Percentiles rank a stretch among this genome's conserved stretches.
phyloP scores from a whole-genome alignment of 2,797 vertebrate species.

The Channallabes apus region DNA sequence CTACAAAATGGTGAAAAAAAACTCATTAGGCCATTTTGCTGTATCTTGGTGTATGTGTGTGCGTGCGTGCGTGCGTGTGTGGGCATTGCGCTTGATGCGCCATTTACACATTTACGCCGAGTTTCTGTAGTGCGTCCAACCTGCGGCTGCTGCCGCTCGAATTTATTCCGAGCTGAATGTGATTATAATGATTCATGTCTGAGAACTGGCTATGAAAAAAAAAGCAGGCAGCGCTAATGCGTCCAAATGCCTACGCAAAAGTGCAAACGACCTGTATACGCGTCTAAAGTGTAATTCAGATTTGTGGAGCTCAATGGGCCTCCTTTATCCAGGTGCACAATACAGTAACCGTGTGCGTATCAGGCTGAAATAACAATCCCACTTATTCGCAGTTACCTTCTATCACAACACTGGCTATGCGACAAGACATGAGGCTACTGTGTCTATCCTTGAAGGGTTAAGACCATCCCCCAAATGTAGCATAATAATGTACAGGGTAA shows the following conservation, averaged over 20 bases:
- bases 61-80: not conserved
- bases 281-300: conserved; percentile 3
- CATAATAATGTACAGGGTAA: not conserved
- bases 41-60: conserved; percentile 1
- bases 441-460: conserved; percentile 19
- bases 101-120: conserved; percentile 12
- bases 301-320: not conserved
- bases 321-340: conserved; percentile 12
- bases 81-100: conserved; percentile 38
- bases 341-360: not conserved
- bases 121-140: conserved; percentile 18
- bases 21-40: conserved; percentile 6
- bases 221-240: conserved; percentile 43
- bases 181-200: conserved; percentile 41
- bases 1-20: conserved; percentile 44
- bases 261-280: conserved; percentile 40
- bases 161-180: conserved; percentile 17
- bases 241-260: conserved; percentile 48
- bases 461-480: not conserved
- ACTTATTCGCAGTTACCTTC: not conserved
- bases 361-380: conserved; percentile 45
- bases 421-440: conserved; percentile 29
- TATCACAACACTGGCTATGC: conserved; percentile 6
- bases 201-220: conserved; percentile 37
- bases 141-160: conserved; percentile 30